These are phyloP conservation scores for Lophura nycthemera DNA, from an alignment of 2,113 vertebrate genomes.

Conservation along the genomic window DNA sequence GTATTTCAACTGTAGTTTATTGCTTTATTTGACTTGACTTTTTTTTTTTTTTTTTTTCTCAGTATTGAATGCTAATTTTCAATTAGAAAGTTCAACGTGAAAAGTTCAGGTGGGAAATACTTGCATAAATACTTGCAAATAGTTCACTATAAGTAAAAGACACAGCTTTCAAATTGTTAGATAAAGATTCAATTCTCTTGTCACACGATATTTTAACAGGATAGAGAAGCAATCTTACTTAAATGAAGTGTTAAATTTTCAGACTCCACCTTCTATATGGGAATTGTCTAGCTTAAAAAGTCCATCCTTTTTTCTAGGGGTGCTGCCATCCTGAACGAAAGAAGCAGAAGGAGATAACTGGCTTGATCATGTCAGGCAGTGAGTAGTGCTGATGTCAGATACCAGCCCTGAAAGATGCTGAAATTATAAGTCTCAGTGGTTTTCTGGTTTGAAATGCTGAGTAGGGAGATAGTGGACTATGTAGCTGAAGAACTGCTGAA, in stretches of 20 bases:
- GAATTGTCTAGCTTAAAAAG: neutral
- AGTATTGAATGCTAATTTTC: neutral
- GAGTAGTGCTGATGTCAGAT: slow-evolving; percentile 45
- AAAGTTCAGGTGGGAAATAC: neutral
- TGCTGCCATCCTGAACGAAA: slow-evolving; percentile 32
- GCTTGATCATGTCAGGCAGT: slow-evolving; percentile 28
- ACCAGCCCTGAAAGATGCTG: neutral
- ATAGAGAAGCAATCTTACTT: slow-evolving; percentile 25
- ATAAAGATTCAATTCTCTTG: neutral
- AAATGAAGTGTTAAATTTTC: neutral
- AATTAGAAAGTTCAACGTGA: neutral
- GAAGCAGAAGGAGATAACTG: slow-evolving; percentile 40
- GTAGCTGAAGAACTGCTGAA: slow-evolving; percentile 49
- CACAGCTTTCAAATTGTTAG: neutral
- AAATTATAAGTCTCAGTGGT: slow-evolving; percentile 6
- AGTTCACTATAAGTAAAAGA: neutral
- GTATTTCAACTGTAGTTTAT: neutral
- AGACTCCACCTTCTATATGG: neutral
- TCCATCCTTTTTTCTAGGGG: neutral
- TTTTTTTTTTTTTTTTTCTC: neutral
- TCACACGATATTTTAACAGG: slow-evolving; percentile 22
- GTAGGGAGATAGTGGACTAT: slow-evolving; percentile 25
- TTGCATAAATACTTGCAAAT: neutral
- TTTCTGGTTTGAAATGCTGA: slow-evolving; percentile 54
- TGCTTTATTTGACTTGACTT: neutral